Evolutionary conservation across 2,797 vertebrate species (phyloP).

Genomic region (Brachyrhaphis roseni): DNA sequence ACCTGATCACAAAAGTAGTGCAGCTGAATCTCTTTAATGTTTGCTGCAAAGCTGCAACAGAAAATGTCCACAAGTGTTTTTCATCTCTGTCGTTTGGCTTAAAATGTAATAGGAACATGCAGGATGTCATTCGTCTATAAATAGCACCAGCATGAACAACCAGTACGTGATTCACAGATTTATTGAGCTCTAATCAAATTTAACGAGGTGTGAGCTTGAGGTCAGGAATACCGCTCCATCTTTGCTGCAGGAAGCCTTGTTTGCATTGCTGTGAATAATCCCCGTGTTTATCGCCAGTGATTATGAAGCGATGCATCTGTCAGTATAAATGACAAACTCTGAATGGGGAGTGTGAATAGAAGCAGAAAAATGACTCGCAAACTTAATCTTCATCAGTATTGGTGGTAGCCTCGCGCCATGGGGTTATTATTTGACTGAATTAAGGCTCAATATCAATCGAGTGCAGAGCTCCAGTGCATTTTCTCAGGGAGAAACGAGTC

Average conservation of each 20-base stretch:
- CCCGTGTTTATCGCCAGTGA: slow-evolving; percentile 50
- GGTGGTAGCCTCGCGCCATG: slow-evolving; percentile 55
- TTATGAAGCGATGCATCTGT: slow-evolving; percentile 59
- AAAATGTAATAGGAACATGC: neutral
- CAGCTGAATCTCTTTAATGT: neutral
- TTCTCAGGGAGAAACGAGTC: slow-evolving; percentile 13
- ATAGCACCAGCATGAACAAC: neutral
- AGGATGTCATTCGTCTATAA: neutral
- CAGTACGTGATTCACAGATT: slow-evolving; percentile 29
- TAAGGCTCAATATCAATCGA: slow-evolving; percentile 66
- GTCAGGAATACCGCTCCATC: slow-evolving; percentile 32
- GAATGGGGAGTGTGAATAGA: slow-evolving; percentile 27
- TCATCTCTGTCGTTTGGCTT: neutral
- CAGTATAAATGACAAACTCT: slow-evolving; percentile 50
- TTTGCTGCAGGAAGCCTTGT: neutral
- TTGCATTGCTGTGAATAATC: slow-evolving; percentile 56
- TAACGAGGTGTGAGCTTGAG: slow-evolving; percentile 30
- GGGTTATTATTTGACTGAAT: slow-evolving; percentile 72
- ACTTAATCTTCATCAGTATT: slow-evolving; percentile 70
- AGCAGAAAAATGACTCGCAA: slow-evolving; percentile 65
- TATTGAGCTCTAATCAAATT: slow-evolving; percentile 30
- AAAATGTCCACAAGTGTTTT: neutral
- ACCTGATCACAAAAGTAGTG: neutral
- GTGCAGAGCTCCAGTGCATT: slow-evolving; percentile 38
- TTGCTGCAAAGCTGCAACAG: neutral